These are phyloP conservation scores for Saccopteryx bilineata DNA, from an alignment of 2,113 vertebrate species.

Conservation along the genomic window DNA sequence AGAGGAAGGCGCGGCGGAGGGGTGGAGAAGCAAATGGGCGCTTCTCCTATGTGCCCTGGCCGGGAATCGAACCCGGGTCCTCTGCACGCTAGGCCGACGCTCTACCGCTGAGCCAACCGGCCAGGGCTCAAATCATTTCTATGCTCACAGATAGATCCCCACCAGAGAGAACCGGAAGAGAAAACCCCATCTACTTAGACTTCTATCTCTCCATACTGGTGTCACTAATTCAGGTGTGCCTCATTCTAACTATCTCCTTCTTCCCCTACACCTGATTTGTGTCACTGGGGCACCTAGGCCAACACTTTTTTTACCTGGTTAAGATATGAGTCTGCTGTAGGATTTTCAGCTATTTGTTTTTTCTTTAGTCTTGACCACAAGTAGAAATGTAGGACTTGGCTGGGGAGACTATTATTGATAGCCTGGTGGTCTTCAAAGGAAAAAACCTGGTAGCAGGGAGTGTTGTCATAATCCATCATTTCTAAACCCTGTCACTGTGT, in stretches of 20 bases:
- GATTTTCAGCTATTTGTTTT: background rate
- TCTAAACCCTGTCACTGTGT: constrained; percentile 67
- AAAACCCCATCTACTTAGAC: too few species aligned
- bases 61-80: too few species aligned
- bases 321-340: background rate
- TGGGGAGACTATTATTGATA: background rate
- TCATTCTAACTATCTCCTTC: background rate
- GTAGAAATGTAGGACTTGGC: constrained; percentile 43
- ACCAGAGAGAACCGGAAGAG: background rate
- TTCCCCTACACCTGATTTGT: background rate
- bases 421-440: constrained; percentile 56
- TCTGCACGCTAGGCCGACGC: too few species aligned
- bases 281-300: background rate
- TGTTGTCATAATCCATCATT: constrained; percentile 67
- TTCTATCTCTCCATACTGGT: background rate
- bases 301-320: background rate
- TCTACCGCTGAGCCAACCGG: too few species aligned
- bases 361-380: constrained; percentile 8
- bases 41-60: too few species aligned
- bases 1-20: too few species aligned
- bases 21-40: too few species aligned
- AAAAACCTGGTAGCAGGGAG: constrained; percentile 25
- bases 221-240: background rate
- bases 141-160: background rate
- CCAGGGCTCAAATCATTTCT: background rate